phyloP scores from a whole-genome alignment of 2,888 invertebrate species.

The Ischnura elegans region DNA sequence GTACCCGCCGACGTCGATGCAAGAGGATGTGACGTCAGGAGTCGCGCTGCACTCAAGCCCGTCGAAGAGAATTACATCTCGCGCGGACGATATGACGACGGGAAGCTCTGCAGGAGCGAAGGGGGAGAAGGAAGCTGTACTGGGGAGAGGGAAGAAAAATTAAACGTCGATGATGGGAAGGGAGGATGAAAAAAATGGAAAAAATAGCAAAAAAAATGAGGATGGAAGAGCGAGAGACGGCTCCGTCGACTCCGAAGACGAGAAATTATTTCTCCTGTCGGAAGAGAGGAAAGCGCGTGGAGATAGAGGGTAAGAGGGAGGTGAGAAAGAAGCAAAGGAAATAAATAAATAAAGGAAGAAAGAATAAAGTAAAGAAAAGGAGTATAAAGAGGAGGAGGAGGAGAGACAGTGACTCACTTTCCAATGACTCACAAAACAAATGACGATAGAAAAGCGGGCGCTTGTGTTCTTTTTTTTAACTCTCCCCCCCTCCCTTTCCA shows the following conservation, averaged over 20 bases:
- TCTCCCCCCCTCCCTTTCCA: neutral
- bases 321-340: neutral
- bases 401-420: constrained; percentile 62
- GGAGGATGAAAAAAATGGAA: neutral
- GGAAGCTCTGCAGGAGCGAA: neutral
- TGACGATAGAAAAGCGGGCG: constrained; percentile 26
- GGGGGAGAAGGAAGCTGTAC: neutral
- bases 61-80: constrained; percentile 45
- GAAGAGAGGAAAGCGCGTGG: neutral
- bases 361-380: neutral
- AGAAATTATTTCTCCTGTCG: constrained; percentile 11
- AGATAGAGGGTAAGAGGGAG: neutral
- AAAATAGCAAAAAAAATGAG: neutral
- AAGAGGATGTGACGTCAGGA: constrained; percentile 19
- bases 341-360: no score
- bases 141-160: neutral
- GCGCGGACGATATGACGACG: constrained; percentile 42
- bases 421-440: constrained; percentile 64
- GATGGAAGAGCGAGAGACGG: neutral
- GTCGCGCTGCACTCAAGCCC: neutral
- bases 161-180: neutral
- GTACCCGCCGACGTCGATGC: constrained; percentile 10
- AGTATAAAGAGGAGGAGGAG: neutral
- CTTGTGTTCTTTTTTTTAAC: neutral
- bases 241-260: neutral